These are phyloP conservation scores for Drosophila santomea DNA, from an alignment of 1,140 invertebrate species.

Conservation along the genomic window DNA sequence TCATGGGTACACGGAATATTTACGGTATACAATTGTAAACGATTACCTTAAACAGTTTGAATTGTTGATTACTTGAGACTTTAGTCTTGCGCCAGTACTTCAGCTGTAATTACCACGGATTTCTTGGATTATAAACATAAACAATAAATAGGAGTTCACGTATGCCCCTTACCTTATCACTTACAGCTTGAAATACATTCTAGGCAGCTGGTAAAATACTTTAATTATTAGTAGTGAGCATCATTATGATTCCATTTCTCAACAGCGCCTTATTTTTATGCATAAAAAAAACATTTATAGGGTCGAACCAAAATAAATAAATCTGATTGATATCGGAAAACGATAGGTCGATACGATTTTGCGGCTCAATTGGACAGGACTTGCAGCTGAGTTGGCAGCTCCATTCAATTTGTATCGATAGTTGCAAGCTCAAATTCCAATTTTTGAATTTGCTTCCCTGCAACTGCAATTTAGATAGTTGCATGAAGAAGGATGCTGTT, in stretches of 20 bases:
- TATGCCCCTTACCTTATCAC: not conserved
- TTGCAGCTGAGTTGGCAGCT: not conserved
- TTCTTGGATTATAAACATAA: slow-evolving; percentile 9
- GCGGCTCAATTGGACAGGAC: not conserved
- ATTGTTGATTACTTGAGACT: not conserved
- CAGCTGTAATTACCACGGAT: not conserved
- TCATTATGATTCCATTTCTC: not conserved
- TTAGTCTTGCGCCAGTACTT: not conserved
- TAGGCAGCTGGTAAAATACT: not conserved
- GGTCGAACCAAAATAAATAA: slow-evolving; percentile 14
- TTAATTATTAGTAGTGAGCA: not conserved
- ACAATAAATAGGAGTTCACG: not conserved
- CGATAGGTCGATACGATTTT: not conserved
- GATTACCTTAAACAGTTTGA: slow-evolving; percentile 7
- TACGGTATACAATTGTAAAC: no score
- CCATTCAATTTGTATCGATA: not conserved
- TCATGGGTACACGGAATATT: no score
- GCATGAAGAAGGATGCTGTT: not conserved
- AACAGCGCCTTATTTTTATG: not conserved
- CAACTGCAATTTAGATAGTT: not conserved
- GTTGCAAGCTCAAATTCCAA: not conserved
- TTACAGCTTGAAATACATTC: not conserved
- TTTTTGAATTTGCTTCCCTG: not conserved
- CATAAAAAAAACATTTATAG: slow-evolving; percentile 2
- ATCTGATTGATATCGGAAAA: not conserved